Percentiles rank a stretch among this genome's conserved stretches.
These are phyloP conservation scores for Polymixis lichenea DNA, from an alignment of 2,888 invertebrate genomes.

Conservation along the genomic window DNA sequence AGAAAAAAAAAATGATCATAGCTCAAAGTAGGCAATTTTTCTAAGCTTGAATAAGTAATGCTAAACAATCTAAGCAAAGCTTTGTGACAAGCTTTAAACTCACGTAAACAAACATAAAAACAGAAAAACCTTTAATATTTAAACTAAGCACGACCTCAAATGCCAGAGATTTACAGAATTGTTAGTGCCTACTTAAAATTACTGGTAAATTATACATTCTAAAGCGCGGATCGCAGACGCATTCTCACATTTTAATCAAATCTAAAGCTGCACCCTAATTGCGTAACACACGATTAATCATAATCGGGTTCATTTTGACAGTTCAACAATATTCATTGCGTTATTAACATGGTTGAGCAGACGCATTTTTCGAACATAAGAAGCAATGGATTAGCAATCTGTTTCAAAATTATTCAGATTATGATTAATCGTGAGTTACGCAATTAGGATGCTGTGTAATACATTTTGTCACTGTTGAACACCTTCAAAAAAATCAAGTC, in stretches of 20 bases:
- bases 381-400: too few relatives aligned
- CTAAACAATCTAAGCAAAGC: too few relatives aligned
- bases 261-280: too few relatives aligned
- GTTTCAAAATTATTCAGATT: too few relatives aligned
- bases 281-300: too few relatives aligned
- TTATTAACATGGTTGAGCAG: too few relatives aligned
- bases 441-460: too few relatives aligned
- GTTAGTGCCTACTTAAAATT: slow-evolving; percentile 47
- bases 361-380: too few relatives aligned
- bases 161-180: slow-evolving; percentile 31
- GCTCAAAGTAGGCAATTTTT: not conserved
- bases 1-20: too few relatives aligned
- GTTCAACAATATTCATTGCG: too few relatives aligned
- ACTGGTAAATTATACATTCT: slow-evolving; percentile 68
- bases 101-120: not conserved
- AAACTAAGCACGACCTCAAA: not conserved
- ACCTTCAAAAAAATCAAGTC: not conserved
- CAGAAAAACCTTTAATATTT: not conserved
- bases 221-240: slow-evolving; percentile 62
- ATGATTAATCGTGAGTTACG: too few relatives aligned
- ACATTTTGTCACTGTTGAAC: not conserved
- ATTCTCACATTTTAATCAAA: slow-evolving; percentile 62
- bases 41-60: not conserved
- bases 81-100: not conserved
- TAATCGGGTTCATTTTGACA: too few relatives aligned